Evolutionary conservation across 1,140 invertebrate genomes (phyloP).

Genomic region (Carcinoscorpius rotundicauda): DNA sequence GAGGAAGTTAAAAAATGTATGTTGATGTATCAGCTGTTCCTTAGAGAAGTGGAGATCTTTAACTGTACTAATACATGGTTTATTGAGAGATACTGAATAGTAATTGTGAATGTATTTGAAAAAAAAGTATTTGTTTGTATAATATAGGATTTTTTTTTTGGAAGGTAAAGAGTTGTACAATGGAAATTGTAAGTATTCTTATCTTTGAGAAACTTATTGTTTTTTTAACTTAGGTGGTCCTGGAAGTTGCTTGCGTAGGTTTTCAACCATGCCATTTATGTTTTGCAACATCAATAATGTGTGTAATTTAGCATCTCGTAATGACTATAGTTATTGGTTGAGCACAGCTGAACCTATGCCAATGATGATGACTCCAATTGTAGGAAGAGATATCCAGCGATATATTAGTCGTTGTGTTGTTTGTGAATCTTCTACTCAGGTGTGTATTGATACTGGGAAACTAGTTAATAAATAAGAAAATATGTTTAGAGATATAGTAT

Average conservation of each 20-base stretch:
- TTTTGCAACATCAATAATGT: conserved; percentile 84
- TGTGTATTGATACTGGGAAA: neutral
- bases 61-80: neutral
- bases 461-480: neutral
- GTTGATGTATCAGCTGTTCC: too few relatives aligned
- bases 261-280: conserved; percentile 88
- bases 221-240: conserved; percentile 34
- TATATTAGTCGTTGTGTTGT: conserved; percentile 51
- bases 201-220: neutral
- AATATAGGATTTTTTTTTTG: neutral
- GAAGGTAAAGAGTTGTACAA: neutral
- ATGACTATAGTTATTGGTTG: conserved; percentile 91
- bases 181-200: neutral
- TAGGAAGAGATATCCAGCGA: conserved; percentile 58
- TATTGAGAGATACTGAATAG: neutral
- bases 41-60: neutral
- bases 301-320: conserved; percentile 78
- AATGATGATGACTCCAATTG: conserved; percentile 74
- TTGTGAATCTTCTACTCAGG: conserved; percentile 34
- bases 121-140: neutral
- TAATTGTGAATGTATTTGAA: neutral
- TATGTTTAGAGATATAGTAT: neutral
- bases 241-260: conserved; percentile 74
- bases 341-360: conserved; percentile 78
- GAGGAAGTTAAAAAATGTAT: too few relatives aligned